Evolutionary conservation across 2,797 vertebrate species (phyloP).

Genomic region (Rhinichthys osculus): DNA sequence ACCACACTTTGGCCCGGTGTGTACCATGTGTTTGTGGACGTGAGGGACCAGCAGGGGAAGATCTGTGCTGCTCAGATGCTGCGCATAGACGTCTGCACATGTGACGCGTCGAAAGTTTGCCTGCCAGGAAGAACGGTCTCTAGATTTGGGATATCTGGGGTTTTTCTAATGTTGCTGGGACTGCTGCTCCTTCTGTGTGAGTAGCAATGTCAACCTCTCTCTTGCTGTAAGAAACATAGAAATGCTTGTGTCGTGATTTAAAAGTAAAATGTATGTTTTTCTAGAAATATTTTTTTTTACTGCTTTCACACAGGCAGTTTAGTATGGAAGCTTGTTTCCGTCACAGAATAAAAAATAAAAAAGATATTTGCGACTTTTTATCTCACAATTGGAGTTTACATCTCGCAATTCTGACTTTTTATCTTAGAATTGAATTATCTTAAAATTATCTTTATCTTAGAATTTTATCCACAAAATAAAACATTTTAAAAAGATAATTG

Average conservation of each 20-base stretch:
- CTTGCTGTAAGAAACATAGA: not conserved
- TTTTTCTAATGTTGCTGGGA: slow-evolving; percentile 76
- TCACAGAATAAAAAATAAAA: no score
- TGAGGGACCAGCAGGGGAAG: slow-evolving; percentile 77
- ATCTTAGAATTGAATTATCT: no score
- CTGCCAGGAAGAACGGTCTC: accelerated
- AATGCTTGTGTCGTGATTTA: not conserved
- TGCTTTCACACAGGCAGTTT: not conserved
- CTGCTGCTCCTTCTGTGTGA: slow-evolving; percentile 80
- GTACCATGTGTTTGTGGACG: slow-evolving; percentile 69
- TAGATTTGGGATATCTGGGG: slow-evolving; percentile 66
- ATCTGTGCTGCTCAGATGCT: slow-evolving; percentile 70
- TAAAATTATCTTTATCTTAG: no score
- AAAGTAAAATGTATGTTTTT: not conserved
- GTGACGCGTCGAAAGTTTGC: slow-evolving; percentile 62
- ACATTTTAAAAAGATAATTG: no score
- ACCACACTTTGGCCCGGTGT: slow-evolving; percentile 72
- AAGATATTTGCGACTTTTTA: no score
- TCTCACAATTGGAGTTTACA: no score
- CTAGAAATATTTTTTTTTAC: not conserved
- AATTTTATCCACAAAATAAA: no score
- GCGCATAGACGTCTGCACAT: slow-evolving; percentile 73
- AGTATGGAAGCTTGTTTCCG: no score
- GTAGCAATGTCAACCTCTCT: slow-evolving; percentile 54
- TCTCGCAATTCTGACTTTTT: no score